These are phyloP conservation scores for Parotia lawesii DNA, from an alignment of 2,113 vertebrate genomes.

Conservation along the genomic window DNA sequence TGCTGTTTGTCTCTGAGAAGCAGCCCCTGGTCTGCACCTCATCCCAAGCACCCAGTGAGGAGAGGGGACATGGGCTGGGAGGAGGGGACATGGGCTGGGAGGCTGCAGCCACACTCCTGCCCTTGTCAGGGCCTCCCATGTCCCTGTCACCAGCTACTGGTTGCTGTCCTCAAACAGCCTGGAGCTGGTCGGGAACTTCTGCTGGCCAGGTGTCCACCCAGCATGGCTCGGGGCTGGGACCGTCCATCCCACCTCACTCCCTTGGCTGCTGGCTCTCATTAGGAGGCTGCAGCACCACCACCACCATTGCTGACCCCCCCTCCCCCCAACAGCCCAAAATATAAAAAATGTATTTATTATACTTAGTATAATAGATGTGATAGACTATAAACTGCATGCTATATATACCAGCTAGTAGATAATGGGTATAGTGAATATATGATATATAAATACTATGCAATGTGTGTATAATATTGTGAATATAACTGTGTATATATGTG, in stretches of 20 bases:
- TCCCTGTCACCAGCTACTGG: not conserved
- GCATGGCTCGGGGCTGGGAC: rapidly evolving
- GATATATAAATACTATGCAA: not conserved
- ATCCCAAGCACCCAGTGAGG: rapidly evolving
- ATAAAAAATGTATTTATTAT: not conserved
- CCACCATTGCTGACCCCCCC: not conserved
- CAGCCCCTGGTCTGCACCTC: not conserved
- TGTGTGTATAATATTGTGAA: not conserved
- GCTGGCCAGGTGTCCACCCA: not conserved
- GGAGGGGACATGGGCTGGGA: not conserved
- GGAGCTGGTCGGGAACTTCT: not conserved
- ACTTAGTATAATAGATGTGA: not conserved
- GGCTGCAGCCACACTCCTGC: not conserved
- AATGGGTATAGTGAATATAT: not conserved
- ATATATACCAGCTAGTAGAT: not conserved
- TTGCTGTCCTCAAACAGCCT: not conserved
- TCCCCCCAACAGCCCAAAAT: not conserved
- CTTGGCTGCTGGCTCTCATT: rapidly evolving
- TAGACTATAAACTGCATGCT: not conserved
- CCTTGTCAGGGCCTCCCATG: not conserved
- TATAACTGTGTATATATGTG: not conserved
- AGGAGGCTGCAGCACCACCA: not conserved
- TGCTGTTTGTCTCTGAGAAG: not conserved
- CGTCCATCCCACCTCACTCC: rapidly evolving
- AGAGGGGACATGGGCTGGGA: not conserved